Conservation (phyloP, 2,888 invertebrate genomes). For the Lasioglossum calceatum region DNA sequence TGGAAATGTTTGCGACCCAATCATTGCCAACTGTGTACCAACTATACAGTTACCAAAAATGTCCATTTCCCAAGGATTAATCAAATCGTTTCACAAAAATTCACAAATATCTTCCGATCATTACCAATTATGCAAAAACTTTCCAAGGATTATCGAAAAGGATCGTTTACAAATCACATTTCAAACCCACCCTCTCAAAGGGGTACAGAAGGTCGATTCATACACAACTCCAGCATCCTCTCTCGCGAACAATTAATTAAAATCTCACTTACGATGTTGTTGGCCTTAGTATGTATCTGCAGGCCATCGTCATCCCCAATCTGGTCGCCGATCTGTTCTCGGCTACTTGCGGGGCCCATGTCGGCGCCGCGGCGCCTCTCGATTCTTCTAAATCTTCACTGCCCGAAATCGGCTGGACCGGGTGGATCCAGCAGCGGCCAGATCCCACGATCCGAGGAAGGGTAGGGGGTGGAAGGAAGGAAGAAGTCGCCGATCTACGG, state of each 20-base stretch:
- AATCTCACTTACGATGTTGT: constrained; percentile 76
- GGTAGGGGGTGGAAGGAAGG: not conserved
- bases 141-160: not conserved
- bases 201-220: not conserved
- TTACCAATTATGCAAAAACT: not conserved
- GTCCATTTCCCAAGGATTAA: not conserved
- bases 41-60: not conserved
- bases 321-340: constrained; percentile 81
- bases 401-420: constrained; percentile 14
- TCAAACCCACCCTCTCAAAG: not conserved
- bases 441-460: not conserved
- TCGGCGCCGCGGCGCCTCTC: constrained; percentile 71
- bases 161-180: not conserved
- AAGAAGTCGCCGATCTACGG: constrained; percentile 13
- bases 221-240: not conserved
- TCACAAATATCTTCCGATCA: not conserved
- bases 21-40: not conserved
- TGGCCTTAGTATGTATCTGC: constrained; percentile 78
- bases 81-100: not conserved
- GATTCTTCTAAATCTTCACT: constrained; percentile 40
- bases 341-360: constrained; percentile 82
- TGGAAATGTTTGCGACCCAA: no score
- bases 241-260: not conserved
- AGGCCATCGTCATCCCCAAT: constrained; percentile 82
- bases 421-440: not conserved